A percentile compares a stretch with the other conserved stretches of the same genome.
Conservation (phyloP, 2,113 vertebrate genomes). For the Gnathonemus echidnorhynchus region DNA sequence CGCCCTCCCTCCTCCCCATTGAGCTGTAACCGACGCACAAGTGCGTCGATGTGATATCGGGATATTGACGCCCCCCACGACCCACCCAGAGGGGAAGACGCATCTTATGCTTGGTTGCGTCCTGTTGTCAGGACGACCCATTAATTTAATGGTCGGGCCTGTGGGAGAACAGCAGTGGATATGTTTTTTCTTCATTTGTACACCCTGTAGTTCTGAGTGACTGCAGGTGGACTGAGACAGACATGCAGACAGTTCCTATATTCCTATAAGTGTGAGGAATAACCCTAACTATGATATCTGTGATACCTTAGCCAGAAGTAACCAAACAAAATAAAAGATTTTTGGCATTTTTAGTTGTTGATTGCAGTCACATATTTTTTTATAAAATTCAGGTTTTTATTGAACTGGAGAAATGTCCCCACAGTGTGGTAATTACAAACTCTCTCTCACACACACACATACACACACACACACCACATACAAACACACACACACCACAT, state of each 20-base stretch:
- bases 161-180: conserved; percentile 32
- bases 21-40: neutral
- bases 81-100: neutral
- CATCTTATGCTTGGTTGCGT: conserved; percentile 21
- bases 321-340: neutral
- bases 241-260: neutral
- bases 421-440: neutral
- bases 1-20: neutral
- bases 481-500: neutral
- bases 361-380: neutral
- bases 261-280: neutral
- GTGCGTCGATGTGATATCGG: neutral
- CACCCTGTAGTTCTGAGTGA: neutral
- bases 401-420: neutral
- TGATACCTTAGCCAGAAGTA: neutral
- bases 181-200: neutral
- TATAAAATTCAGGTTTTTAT: neutral
- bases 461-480: too few species aligned
- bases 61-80: neutral
- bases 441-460: neutral
- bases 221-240: neutral
- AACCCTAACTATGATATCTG: neutral
- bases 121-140: conserved; percentile 4
- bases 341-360: neutral
- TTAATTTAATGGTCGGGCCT: neutral